A percentile compares a stretch with the other conserved stretches of the same genome.
Conservation (phyloP, 2,888 invertebrate genomes). For the Hirtodrosophila trivittata region DNA sequence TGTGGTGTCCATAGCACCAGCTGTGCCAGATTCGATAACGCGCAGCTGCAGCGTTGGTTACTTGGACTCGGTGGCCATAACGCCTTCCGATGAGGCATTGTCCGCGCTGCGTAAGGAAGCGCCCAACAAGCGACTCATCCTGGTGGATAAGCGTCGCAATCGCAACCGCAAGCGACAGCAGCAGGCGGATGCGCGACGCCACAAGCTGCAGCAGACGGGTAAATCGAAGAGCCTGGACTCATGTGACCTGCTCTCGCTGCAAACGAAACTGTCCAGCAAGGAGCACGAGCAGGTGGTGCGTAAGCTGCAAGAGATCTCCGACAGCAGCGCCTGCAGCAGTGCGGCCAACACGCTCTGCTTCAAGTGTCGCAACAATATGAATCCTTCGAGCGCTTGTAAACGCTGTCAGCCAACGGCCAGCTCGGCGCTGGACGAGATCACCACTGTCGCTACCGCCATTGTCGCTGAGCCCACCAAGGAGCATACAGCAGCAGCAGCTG, state of each 20-base stretch:
- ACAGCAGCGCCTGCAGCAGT: conserved; percentile 78
- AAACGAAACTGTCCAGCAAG: conserved; percentile 70
- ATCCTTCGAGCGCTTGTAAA: conserved; percentile 75
- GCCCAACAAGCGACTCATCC: conserved; percentile 89
- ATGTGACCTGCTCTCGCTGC: conserved; percentile 88
- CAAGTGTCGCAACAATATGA: conserved; percentile 76
- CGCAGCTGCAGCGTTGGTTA: conserved; percentile 95
- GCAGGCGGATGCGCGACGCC: conserved; percentile 80
- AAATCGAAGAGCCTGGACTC: conserved; percentile 93
- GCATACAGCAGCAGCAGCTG: conserved; percentile 13
- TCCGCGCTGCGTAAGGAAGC: conserved; percentile 90
- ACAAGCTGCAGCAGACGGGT: conserved; percentile 82
- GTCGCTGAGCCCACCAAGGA: conserved; percentile 52
- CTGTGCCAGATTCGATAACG: conserved; percentile 88
- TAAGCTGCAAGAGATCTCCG: conserved; percentile 82
- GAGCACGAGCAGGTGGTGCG: conserved; percentile 75
- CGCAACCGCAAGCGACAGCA: conserved; percentile 81
- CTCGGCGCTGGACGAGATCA: conserved; percentile 60
- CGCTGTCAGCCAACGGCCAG: conserved; percentile 69
- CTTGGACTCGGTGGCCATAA: conserved; percentile 91
- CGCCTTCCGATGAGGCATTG: conserved; percentile 90
- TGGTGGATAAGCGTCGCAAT: conserved; percentile 88
- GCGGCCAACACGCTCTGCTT: conserved; percentile 74
- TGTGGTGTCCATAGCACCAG: conserved; percentile 88
- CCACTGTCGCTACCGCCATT: conserved; percentile 21